A percentile compares a stretch with the other conserved stretches of the same genome.
These are phyloP conservation scores for Thaumatotibia leucotreta DNA, from an alignment of 1,140 invertebrate genomes.

Conservation along the genomic window DNA sequence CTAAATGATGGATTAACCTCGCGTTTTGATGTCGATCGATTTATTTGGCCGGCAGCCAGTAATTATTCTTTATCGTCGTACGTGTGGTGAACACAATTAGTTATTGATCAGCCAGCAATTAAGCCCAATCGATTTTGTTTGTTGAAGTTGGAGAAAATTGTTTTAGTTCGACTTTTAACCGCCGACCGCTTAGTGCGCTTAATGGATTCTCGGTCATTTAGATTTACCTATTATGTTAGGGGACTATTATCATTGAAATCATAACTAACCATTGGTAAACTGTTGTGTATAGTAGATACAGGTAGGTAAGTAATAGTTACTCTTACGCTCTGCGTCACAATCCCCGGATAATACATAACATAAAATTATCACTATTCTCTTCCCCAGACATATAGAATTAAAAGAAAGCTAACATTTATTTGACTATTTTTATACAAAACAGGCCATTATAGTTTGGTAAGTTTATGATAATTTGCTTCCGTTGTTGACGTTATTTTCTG, in stretches of 20 bases:
- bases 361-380: no score
- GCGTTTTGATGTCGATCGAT: constrained; percentile 73
- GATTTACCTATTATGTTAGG: constrained; percentile 35
- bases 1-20: constrained; percentile 74
- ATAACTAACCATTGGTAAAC: constrained; percentile 18
- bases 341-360: no score
- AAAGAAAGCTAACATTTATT: no score
- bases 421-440: no score
- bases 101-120: constrained; percentile 74
- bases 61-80: constrained; percentile 73
- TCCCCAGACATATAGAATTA: no score
- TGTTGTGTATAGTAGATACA: not conserved
- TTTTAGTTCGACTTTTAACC: constrained; percentile 70
- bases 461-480: no score
- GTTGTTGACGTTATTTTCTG: no score
- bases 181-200: constrained; percentile 54
- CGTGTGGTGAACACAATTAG: constrained; percentile 73
- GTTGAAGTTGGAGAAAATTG: constrained; percentile 74
- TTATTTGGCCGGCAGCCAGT: constrained; percentile 73
- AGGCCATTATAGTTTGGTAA: no score
- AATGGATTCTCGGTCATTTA: constrained; percentile 58
- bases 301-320: no score
- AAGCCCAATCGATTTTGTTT: constrained; percentile 73
- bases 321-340: no score
- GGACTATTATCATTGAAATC: constrained; percentile 42